Evolutionary conservation across 1,140 invertebrate genomes (phyloP).

Genomic region (Cylas formicarius): DNA sequence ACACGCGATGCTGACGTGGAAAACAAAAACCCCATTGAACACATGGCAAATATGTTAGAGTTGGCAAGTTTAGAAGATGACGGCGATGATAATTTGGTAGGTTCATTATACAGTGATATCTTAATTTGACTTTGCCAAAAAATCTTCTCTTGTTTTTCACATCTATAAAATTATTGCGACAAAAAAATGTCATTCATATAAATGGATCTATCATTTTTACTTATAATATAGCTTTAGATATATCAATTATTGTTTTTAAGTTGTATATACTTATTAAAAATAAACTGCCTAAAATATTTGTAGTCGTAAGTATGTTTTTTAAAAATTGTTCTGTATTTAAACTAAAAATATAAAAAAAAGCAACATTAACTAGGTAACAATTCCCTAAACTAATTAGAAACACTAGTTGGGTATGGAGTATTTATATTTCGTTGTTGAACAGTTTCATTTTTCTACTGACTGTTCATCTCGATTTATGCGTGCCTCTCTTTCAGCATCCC

Average conservation of each 20-base stretch:
- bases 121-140: no score
- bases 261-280: conserved; percentile 29
- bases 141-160: no score
- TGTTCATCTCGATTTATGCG: not conserved
- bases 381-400: no score
- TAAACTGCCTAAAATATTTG: not conserved
- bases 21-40: conserved; percentile 44
- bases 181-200: no score
- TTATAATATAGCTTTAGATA: no score
- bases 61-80: conserved; percentile 52
- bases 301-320: no score
- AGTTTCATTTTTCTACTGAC: conserved; percentile 1
- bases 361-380: no score
- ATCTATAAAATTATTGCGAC: no score
- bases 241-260: no score
- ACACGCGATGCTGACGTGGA: conserved; percentile 46
- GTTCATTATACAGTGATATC: not conserved
- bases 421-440: not conserved
- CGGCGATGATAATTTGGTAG: conserved; percentile 47
- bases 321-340: no score
- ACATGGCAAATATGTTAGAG: conserved; percentile 45
- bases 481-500: conserved; percentile 54
- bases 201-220: no score
- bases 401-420: not conserved
- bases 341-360: no score